Conservation (phyloP, 2,797 vertebrate genomes). For the Pempheris klunzingeri region DNA sequence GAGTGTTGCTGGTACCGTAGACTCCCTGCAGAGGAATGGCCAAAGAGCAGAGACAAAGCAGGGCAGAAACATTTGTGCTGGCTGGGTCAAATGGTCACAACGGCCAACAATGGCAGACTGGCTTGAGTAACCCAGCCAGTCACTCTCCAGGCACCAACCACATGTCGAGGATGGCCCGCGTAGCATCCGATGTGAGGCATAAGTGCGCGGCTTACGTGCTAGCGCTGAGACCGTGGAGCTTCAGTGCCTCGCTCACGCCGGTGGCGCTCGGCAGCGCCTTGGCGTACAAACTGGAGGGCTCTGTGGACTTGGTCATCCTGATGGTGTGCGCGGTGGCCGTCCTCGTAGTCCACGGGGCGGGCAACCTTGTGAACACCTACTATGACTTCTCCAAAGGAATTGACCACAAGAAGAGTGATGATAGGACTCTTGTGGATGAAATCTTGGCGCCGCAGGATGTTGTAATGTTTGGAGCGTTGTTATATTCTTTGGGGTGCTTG, state of each 20-base stretch:
- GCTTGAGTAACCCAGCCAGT: constrained; percentile 39
- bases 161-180: constrained; percentile 73
- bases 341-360: constrained; percentile 95
- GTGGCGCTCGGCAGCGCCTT: constrained; percentile 96
- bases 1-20: constrained; percentile 38
- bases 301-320: constrained; percentile 89
- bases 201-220: constrained; percentile 96
- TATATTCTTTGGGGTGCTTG: constrained; percentile 95
- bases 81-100: constrained; percentile 79
- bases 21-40: constrained; percentile 76
- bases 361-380: constrained; percentile 98
- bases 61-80: constrained; percentile 79
- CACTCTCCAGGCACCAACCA: constrained; percentile 39
- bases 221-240: constrained; percentile 97
- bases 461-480: constrained; percentile 95
- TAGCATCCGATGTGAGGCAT: constrained; percentile 81
- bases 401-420: constrained; percentile 98
- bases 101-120: constrained; percentile 73
- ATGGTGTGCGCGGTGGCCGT: constrained; percentile 93
- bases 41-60: constrained; percentile 75
- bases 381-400: constrained; percentile 99
- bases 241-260: constrained; percentile 95
- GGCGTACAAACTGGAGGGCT: constrained; percentile 92
- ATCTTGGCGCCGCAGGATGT: constrained; percentile 96
- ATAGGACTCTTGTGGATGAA: constrained; percentile 96